These are phyloP conservation scores for Eciton burchellii DNA, from an alignment of 1,140 invertebrate species.

Conservation along the genomic window DNA sequence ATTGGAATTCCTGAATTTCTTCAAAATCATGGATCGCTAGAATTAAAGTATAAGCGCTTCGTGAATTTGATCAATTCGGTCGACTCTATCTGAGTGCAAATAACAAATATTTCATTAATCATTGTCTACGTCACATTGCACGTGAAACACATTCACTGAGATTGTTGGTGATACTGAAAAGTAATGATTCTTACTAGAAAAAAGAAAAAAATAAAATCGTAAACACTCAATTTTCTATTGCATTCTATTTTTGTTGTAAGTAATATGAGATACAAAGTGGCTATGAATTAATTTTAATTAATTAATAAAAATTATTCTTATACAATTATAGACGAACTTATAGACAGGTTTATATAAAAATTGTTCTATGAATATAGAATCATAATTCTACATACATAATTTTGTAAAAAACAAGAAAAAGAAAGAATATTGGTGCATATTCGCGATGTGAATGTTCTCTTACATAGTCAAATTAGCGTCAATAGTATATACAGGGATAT, in stretches of 20 bases:
- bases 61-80: neutral
- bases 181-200: slow-evolving; percentile 1
- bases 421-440: neutral
- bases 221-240: slow-evolving; percentile 7
- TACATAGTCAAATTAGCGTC: neutral
- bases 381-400: neutral
- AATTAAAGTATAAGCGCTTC: neutral
- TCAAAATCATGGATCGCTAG: neutral
- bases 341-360: no score
- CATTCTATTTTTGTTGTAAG: neutral
- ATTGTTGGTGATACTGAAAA: slow-evolving; percentile 45
- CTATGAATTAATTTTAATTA: slow-evolving; percentile 9
- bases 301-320: slow-evolving; percentile 9
- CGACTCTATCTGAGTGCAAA: slow-evolving; percentile 24
- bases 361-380: neutral
- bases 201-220: slow-evolving; percentile 26
- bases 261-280: slow-evolving; percentile 3
- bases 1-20: neutral
- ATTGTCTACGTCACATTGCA: slow-evolving; percentile 52
- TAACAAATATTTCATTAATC: slow-evolving; percentile 57
- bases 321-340: neutral
- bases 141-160: slow-evolving; percentile 50
- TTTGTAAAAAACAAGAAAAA: slow-evolving; percentile 5
- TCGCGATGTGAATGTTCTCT: slow-evolving; percentile 27
- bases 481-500: slow-evolving; percentile 23